Evolutionary conservation across 2,888 invertebrate species (phyloP).

Genomic region (Torymus auratus): DNA sequence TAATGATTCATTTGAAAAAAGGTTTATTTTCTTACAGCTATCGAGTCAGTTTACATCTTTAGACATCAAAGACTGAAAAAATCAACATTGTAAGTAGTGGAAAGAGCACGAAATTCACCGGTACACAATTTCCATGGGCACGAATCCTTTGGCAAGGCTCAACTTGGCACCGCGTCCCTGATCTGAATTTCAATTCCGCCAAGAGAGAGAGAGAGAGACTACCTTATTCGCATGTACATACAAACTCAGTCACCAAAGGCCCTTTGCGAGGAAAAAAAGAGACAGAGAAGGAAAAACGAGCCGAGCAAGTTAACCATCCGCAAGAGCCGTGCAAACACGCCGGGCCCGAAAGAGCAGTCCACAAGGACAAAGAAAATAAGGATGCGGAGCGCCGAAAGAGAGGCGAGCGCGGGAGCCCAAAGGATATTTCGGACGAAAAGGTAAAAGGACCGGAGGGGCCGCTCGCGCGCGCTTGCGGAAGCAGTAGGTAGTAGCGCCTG

Average conservation of each 20-base stretch:
- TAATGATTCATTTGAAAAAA: no score
- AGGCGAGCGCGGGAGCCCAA: slow-evolving; percentile 1
- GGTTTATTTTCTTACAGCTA: no score
- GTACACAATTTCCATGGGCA: slow-evolving; percentile 11
- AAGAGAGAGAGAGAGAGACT: slow-evolving; percentile 23
- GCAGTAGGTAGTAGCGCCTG: slow-evolving; percentile 69
- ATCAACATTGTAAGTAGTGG: not conserved
- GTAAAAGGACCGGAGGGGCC: slow-evolving; percentile 52
- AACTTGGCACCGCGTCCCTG: slow-evolving; percentile 42
- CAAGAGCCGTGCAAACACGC: slow-evolving; percentile 5
- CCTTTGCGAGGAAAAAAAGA: slow-evolving; percentile 7
- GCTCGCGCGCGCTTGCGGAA: slow-evolving; percentile 74
- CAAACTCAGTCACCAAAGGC: not conserved
- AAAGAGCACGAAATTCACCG: not conserved
- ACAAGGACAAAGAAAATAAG: slow-evolving; percentile 28
- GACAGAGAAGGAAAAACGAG: not conserved
- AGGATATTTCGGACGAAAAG: slow-evolving; percentile 54
- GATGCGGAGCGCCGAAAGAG: not conserved
- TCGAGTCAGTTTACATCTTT: no score
- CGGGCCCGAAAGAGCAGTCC: not conserved
- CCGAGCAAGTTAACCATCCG: slow-evolving; percentile 26
- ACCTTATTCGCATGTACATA: not conserved
- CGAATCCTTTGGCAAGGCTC: slow-evolving; percentile 45
- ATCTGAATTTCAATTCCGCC: slow-evolving; percentile 50
- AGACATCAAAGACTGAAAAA: no score